phyloP scores from a whole-genome alignment of 2,797 vertebrate species.

The Scomberomorus guttatus region DNA sequence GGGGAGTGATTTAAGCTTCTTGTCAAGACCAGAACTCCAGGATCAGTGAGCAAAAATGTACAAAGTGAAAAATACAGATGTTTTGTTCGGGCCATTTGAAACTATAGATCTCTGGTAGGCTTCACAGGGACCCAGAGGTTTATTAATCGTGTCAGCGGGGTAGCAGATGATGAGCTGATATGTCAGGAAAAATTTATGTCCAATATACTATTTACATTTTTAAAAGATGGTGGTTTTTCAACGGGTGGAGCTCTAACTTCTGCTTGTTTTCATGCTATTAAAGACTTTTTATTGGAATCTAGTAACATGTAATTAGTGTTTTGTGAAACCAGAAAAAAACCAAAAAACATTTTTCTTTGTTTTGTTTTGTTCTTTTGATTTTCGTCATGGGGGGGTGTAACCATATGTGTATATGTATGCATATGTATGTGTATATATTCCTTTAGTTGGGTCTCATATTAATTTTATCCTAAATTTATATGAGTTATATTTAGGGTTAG shows the following conservation, averaged over 20 bases:
- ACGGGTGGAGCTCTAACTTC: not conserved
- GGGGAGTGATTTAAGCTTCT: constrained; percentile 76
- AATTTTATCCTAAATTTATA: not conserved
- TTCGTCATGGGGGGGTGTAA: too few species aligned
- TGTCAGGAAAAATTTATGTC: constrained; percentile 53
- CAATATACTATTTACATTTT: constrained; percentile 1
- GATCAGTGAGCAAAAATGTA: constrained; percentile 75
- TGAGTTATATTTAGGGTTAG: not conserved
- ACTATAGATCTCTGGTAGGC: constrained; percentile 54
- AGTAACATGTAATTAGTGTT: not conserved
- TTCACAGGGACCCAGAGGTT: constrained; percentile 56
- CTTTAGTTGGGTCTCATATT: too few species aligned
- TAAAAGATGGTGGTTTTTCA: not conserved
- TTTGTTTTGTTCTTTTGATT: too few species aligned
- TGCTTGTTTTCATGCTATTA: constrained; percentile 5
- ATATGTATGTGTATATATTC: not conserved
- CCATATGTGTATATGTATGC: too few species aligned
- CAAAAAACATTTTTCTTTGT: too few species aligned
- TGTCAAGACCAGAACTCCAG: constrained; percentile 69
- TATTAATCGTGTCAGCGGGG: constrained; percentile 72
- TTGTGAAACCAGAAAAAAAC: not conserved
- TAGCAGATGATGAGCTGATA: constrained; percentile 47
- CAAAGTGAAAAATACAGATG: constrained; percentile 81
- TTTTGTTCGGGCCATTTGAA: constrained; percentile 66
- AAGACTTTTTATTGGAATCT: constrained; percentile 17